Conservation (phyloP, 2,888 invertebrate genomes). For the Caenorhabditis macrosperma region DNA sequence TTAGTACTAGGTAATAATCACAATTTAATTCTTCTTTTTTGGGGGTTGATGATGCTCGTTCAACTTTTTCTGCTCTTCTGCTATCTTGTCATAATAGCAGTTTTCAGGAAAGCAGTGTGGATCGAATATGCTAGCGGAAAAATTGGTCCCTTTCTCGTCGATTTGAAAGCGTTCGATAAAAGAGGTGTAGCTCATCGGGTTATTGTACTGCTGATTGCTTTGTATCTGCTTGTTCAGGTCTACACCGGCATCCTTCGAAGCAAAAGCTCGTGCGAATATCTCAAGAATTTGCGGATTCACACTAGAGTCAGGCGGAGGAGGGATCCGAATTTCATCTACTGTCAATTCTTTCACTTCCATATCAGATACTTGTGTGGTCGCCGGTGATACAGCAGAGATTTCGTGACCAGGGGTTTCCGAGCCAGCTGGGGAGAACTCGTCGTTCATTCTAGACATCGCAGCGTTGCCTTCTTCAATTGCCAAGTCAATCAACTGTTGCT, state of each 20-base stretch:
- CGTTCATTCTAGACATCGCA: constrained; percentile 24
- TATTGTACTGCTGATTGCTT: constrained; percentile 57
- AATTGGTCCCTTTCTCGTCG: constrained; percentile 70
- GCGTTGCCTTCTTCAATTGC: constrained; percentile 49
- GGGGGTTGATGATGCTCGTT: constrained; percentile 25
- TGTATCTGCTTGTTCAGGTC: constrained; percentile 63
- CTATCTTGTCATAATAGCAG: constrained; percentile 65
- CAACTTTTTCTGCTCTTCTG: constrained; percentile 58
- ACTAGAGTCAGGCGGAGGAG: constrained; percentile 43
- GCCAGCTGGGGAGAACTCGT: constrained; percentile 9
- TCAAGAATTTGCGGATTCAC: constrained; percentile 33
- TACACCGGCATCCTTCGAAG: constrained; percentile 51
- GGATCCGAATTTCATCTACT: no score
- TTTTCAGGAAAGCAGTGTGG: constrained; percentile 66
- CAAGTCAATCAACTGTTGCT: constrained; percentile 60
- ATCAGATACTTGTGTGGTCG: background rate
- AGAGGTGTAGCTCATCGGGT: constrained; percentile 68
- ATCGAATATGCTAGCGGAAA: constrained; percentile 61
- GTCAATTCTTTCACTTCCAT: no score
- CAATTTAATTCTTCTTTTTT: constrained; percentile 17
- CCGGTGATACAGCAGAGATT: background rate
- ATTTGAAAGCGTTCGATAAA: constrained; percentile 67
- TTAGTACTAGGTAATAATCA: constrained; percentile 1
- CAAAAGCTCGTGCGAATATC: constrained; percentile 51
- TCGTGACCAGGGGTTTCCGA: constrained; percentile 29